A percentile compares a stretch with the other conserved stretches of the same genome.
These are phyloP conservation scores for Euzetes globulus DNA, from an alignment of 2,888 invertebrate species.

Conservation along the genomic window DNA sequence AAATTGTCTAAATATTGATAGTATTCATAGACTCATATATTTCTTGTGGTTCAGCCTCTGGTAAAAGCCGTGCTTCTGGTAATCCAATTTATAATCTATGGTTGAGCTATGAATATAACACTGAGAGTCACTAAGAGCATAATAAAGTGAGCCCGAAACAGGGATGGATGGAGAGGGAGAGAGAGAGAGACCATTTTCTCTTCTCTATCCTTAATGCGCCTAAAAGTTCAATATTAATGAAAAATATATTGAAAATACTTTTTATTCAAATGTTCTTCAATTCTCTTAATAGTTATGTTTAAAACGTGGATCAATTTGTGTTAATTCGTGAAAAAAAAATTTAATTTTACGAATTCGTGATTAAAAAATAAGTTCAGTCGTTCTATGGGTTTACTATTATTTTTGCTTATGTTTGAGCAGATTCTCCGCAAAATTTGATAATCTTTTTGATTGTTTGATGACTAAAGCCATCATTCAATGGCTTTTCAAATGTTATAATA, in stretches of 20 bases:
- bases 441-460: background rate
- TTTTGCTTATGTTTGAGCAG: too few relatives aligned
- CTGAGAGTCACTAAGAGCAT: background rate
- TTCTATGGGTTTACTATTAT: background rate
- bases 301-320: background rate
- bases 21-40: too few relatives aligned
- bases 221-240: too few relatives aligned
- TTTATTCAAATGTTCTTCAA: background rate
- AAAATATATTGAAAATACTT: too few relatives aligned
- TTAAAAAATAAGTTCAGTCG: background rate
- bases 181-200: too few relatives aligned
- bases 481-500: background rate
- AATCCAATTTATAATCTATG: conserved; percentile 27
- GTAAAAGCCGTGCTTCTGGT: background rate
- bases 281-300: background rate
- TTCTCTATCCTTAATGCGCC: too few relatives aligned
- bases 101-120: background rate
- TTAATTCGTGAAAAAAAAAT: background rate
- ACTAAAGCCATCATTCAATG: background rate
- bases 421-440: background rate
- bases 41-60: too few relatives aligned
- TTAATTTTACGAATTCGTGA: background rate
- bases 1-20: too few relatives aligned
- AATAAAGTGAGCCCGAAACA: background rate
- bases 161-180: background rate